Evolutionary conservation across 2,888 invertebrate species (phyloP), one percentile per base, ranked within the genome.

Genomic region (Hetaerina titia): DNA sequence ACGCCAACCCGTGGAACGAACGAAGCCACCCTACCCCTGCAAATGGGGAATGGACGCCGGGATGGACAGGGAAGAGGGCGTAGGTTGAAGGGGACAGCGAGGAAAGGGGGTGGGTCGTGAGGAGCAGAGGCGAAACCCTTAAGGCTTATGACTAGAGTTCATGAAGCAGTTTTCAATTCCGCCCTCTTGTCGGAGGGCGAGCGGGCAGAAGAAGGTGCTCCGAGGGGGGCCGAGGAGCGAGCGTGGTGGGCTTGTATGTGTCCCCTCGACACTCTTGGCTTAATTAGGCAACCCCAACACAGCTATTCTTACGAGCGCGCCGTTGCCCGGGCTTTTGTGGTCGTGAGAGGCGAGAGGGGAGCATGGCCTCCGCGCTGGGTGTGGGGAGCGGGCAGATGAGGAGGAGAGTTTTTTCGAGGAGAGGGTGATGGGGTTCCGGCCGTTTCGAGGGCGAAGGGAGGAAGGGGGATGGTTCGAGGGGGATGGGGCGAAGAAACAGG

Each of bases 221-320:
- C 45, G 4, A 45, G 69, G 69, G 69, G n/a, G 19, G n/a, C 7
- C 9, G 7, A n/a, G 31, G 81, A 7, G 25, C 15, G 74, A 25
- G 74, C 13, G 31, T 11, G 13, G 45, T 13, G 81, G 81, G 25
- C 19, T 19, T 25, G 31, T 13, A 81, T 81, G 22, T 22, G 57
- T n/a, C 89, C 57, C 17, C n/a, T 13, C 45, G 57, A 89, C 90
- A 8, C 64, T 69, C 90, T n/a, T 22, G 45, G 22, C 92, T 92
- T 92, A 92, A 92, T 92, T 92, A 74, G 92, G 74, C 92, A 90
- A 90, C 90, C 81, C n/a, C n/a, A 22, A 22, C 69, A 69, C 64
- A 69, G 56, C 22, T 58, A n/a, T 19, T 57, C 57, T 22, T 57
- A 31, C 17, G 58, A 25, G 45, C 45, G 64, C 17, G 31, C 15